Conservation (phyloP, 2,113 vertebrate genomes). For the Cricetomys ansorgei region DNA sequence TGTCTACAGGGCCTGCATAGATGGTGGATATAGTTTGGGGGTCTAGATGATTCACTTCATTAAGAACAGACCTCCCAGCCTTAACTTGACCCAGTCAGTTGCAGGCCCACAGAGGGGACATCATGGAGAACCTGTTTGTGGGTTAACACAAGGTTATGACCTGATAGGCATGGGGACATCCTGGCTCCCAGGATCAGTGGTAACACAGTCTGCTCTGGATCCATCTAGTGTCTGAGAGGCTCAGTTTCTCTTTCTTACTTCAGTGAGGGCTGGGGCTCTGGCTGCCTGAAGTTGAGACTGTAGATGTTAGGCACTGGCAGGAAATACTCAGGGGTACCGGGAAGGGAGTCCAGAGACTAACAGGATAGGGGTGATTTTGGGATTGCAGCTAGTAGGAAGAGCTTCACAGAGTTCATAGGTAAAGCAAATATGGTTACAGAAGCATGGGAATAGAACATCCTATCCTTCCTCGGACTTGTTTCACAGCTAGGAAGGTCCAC, state of each 20-base stretch:
- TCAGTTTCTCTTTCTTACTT: neutral
- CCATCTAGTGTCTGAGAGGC: neutral
- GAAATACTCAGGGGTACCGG: neutral
- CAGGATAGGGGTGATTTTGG: neutral
- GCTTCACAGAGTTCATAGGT: neutral
- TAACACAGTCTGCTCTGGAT: rapidly evolving
- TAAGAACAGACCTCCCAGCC: neutral
- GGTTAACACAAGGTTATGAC: neutral
- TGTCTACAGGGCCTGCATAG: neutral
- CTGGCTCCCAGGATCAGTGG: rapidly evolving
- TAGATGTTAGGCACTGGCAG: rapidly evolving
- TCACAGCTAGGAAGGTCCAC: neutral
- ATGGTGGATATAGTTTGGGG: neutral
- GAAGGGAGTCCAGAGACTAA: neutral
- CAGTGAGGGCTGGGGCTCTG: neutral
- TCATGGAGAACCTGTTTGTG: neutral
- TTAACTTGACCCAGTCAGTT: neutral
- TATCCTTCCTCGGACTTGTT: neutral
- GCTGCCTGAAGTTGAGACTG: neutral
- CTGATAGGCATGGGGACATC: too few relatives aligned
- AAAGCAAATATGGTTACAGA: neutral
- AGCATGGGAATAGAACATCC: neutral
- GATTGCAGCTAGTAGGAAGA: neutral
- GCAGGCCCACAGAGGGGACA: neutral
- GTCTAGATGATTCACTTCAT: neutral